Percentiles rank a stretch among this genome's conserved stretches.
phyloP scores from a whole-genome alignment of 2,113 vertebrate genomes.

The Varanus salvator region DNA sequence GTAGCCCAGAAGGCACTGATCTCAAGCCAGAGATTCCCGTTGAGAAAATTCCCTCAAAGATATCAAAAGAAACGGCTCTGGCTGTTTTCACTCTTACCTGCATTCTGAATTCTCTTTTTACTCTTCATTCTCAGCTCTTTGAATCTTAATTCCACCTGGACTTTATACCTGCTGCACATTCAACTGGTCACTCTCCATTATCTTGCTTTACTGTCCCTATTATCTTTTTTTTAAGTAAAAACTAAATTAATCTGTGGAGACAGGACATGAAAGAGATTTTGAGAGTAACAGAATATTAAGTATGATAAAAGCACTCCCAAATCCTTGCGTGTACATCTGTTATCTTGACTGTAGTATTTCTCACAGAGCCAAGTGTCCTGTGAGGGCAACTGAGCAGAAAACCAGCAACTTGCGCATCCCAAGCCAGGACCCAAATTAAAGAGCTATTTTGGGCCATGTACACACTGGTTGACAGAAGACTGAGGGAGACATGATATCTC shows the following conservation, averaged over 20 bases:
- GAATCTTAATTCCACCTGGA: not conserved
- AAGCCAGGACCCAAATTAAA: too few species aligned
- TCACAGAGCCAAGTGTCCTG: not conserved
- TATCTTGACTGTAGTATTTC: not conserved
- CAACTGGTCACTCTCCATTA: not conserved
- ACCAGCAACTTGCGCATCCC: not conserved
- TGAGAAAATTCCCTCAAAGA: conserved; percentile 17
- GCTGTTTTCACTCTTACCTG: not conserved
- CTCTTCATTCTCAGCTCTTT: not conserved
- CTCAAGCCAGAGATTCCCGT: not conserved
- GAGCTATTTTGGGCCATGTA: not conserved
- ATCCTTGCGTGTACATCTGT: not conserved
- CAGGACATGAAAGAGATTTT: not conserved
- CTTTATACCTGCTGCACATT: not conserved
- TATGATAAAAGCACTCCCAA: not conserved
- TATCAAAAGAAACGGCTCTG: not conserved
- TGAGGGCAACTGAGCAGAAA: too few species aligned
- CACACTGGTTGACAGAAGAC: too few species aligned
- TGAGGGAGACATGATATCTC: too few species aligned
- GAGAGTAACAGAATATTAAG: not conserved
- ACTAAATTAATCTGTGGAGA: not conserved
- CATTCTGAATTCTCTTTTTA: conserved; percentile 13
- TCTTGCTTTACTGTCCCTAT: not conserved
- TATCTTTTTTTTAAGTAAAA: not conserved
- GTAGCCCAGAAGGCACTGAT: accelerated